phyloP scores from a whole-genome alignment of 2,797 vertebrate genomes.

The Oceanodroma leucorhoa region DNA sequence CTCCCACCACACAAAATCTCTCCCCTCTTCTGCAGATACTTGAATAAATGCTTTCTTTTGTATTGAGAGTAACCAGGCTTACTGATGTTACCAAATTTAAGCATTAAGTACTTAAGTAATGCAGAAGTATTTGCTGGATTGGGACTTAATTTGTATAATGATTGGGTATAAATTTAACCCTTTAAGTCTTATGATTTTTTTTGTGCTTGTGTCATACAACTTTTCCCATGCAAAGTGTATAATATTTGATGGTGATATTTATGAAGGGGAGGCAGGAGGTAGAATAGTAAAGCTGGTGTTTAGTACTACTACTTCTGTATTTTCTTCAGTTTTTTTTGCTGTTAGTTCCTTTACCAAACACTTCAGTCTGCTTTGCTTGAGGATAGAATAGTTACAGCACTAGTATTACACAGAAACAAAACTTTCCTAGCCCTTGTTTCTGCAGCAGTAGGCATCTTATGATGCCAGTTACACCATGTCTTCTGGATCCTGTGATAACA shows the following conservation, averaged over 20 bases:
- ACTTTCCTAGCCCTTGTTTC: not conserved
- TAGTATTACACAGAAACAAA: not conserved
- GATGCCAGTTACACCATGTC: not conserved
- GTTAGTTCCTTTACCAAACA: not conserved
- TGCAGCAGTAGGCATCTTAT: not conserved
- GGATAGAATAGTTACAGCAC: not conserved
- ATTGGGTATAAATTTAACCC: not conserved
- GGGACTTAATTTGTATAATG: not conserved
- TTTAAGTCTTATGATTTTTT: not conserved
- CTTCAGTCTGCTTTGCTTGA: not conserved
- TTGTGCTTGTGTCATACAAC: not conserved
- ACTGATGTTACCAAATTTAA: not conserved
- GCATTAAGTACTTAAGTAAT: not conserved
- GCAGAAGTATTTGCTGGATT: not conserved
- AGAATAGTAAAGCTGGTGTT: not conserved
- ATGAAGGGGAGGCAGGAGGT: not conserved
- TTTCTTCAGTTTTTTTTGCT: not conserved
- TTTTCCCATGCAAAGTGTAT: not conserved
- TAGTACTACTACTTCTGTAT: not conserved
- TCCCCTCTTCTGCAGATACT: not conserved
- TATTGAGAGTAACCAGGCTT: not conserved
- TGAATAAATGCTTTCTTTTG: not conserved
- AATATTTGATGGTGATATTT: not conserved
- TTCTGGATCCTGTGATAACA: conserved; percentile 25
- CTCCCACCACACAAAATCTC: not conserved